phyloP scores from a whole-genome alignment of 64 coral and sea anemone genomes.

The Stichodactyla helianthus region DNA sequence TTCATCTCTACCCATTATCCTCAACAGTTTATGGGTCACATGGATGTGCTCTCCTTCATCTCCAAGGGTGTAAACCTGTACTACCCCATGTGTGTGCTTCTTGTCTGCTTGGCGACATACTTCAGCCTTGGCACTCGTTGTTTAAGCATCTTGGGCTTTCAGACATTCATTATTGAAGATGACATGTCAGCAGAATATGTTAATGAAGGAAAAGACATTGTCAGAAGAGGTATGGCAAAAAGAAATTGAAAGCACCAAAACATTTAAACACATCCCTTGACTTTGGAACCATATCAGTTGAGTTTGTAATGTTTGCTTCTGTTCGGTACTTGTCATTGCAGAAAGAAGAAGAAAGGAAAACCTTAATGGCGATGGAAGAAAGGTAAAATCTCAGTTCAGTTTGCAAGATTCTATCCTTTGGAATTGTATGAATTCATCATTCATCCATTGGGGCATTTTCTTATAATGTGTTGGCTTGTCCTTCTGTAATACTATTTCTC shows the following conservation, averaged over 20 bases:
- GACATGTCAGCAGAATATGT: constrained; percentile 92
- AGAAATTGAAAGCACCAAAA: too few relatives aligned
- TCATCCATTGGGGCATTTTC: too few relatives aligned
- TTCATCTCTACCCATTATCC: not conserved
- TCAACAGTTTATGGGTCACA: constrained; percentile 96
- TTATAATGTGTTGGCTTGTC: too few relatives aligned
- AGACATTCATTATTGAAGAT: constrained; percentile 97
- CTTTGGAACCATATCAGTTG: not conserved
- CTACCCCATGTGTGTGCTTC: constrained; percentile 92
- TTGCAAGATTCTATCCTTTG: not conserved
- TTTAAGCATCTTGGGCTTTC: constrained; percentile 94
- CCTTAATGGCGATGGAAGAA: constrained; percentile 65
- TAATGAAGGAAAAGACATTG: constrained; percentile 91
- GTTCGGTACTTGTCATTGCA: constrained; percentile 27
- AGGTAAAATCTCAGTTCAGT: constrained; percentile 38
- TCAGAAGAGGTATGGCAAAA: constrained; percentile 66
- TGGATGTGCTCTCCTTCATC: constrained; percentile 95
- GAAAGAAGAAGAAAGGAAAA: constrained; percentile 74
- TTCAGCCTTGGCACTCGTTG: constrained; percentile 95
- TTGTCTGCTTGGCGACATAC: constrained; percentile 88
- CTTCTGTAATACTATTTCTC: too few relatives aligned
- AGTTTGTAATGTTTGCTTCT: not conserved
- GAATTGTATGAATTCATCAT: not conserved
- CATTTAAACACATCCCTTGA: too few relatives aligned
- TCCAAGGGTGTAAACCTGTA: constrained; percentile 95